Base-by-base conservation (phyloP, 1,140 invertebrate species). In the Penaeus japonicus region DNA sequence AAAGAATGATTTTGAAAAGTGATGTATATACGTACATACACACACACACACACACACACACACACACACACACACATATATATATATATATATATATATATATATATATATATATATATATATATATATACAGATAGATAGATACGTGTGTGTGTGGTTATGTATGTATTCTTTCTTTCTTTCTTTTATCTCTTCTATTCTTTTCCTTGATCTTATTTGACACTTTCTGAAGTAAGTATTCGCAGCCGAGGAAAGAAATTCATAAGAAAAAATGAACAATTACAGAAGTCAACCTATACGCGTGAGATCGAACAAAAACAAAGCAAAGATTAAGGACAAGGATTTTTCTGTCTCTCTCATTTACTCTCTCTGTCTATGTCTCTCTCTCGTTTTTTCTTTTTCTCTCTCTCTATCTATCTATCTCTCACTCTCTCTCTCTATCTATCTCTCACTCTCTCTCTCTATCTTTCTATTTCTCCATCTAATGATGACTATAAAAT, bases 101-200 rank as follows among this genome's bases (percentile, higher is more conserved):
- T 65, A 65, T 65, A 65, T 65, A 65, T 65, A 65, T 65, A 65
- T 65, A 65, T 65, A 65, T 65, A 65, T 65, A 65, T 65, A 65
- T 65, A 65, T 65, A 65, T 65, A 15, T 65, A 65, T 65, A 65
- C 30, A 65, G 7, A 65, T 17, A 65, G 4, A 65, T 17, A 65
- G 22, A 65, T 65, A 65, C 27, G 27, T 17, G 27, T 65, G 27
- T 65, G 27, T 17, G 27, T 65, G 27, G 4, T n/a, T 65, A 65
- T 65, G 27, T 17, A 65, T 65, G 27, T 65, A 65, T n/a, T n/a
- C n/a, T n/a, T n/a, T n/a, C n/a, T n/a, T n/a, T n/a, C n/a, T n/a
- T n/a, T n/a, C n/a, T n/a, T n/a, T n/a, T n/a, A n/a, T n/a, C n/a
- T n/a, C n/a, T n/a, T n/a, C 17, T 65, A 65, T 65, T 5, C 27